These are phyloP conservation scores for Loxodonta africana DNA, from an alignment of 2,113 vertebrate species.

Conservation along the genomic window DNA sequence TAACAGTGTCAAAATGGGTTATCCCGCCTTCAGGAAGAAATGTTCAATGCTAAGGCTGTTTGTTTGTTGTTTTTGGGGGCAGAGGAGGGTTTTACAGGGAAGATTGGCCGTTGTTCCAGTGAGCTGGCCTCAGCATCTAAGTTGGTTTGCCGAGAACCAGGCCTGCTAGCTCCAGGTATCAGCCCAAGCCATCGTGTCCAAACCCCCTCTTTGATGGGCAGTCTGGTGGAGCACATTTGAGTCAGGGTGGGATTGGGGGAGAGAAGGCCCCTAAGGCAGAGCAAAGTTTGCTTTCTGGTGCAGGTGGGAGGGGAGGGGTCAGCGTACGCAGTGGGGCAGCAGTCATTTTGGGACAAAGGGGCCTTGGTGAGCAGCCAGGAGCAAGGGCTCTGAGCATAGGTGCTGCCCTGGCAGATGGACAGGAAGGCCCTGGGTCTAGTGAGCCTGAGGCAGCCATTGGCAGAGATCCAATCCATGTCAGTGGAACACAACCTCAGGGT, in stretches of 20 bases:
- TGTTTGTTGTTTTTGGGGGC: background rate
- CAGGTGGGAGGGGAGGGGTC: background rate
- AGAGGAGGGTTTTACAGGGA: background rate
- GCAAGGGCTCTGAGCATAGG: background rate
- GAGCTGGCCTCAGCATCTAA: background rate
- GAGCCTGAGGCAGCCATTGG: background rate
- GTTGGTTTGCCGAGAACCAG: background rate
- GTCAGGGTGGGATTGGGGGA: background rate
- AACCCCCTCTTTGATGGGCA: background rate
- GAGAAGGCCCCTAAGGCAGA: too few relatives aligned
- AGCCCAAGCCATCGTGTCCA: background rate
- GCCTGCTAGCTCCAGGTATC: rapidly evolving
- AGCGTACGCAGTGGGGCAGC: background rate
- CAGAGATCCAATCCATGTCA: too few relatives aligned
- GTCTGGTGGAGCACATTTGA: background rate
- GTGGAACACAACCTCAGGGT: background rate
- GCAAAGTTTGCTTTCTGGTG: background rate
- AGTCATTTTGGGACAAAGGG: too few relatives aligned
- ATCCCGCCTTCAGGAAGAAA: conserved; percentile 15
- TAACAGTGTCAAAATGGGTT: conserved; percentile 53
- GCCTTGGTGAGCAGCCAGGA: background rate
- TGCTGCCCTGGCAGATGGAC: background rate
- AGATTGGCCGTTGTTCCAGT: background rate
- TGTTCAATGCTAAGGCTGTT: conserved; percentile 34
- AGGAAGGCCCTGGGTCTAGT: background rate